Percentiles rank a stretch among this genome's conserved stretches.
These are phyloP conservation scores for Balearica regulorum DNA, from an alignment of 2,797 vertebrate species.

Conservation along the genomic window DNA sequence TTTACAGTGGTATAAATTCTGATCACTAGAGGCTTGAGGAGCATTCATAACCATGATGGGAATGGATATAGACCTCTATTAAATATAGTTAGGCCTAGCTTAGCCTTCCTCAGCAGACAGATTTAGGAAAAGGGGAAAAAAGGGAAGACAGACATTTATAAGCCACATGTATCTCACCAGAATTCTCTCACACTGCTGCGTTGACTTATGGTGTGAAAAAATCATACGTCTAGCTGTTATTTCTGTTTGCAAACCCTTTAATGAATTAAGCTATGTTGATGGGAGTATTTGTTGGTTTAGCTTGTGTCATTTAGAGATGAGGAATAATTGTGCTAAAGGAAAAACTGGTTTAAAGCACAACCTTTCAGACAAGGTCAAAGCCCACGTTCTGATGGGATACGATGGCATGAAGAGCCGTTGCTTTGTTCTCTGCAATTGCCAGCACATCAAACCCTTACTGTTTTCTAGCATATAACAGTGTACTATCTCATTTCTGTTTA, in stretches of 20 bases:
- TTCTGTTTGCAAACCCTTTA: background rate
- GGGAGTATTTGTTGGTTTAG: background rate
- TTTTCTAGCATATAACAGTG: rapidly evolving
- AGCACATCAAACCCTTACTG: background rate
- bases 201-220: background rate
- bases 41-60: background rate
- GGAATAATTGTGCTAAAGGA: background rate
- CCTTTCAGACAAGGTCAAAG: background rate
- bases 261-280: background rate
- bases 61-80: background rate
- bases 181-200: background rate
- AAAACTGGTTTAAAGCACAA: background rate
- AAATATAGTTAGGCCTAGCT: background rate
- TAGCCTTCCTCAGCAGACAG: background rate
- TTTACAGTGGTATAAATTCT: background rate
- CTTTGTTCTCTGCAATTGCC: background rate
- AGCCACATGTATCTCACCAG: background rate
- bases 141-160: background rate
- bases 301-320: background rate
- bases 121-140: background rate
- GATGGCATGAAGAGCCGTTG: rapidly evolving
- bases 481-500: background rate
- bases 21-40: background rate
- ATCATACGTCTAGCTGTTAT: background rate
- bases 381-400: background rate